These are phyloP conservation scores for Drosophila macrospina DNA, from an alignment of 2,888 invertebrate genomes.

Conservation along the genomic window DNA sequence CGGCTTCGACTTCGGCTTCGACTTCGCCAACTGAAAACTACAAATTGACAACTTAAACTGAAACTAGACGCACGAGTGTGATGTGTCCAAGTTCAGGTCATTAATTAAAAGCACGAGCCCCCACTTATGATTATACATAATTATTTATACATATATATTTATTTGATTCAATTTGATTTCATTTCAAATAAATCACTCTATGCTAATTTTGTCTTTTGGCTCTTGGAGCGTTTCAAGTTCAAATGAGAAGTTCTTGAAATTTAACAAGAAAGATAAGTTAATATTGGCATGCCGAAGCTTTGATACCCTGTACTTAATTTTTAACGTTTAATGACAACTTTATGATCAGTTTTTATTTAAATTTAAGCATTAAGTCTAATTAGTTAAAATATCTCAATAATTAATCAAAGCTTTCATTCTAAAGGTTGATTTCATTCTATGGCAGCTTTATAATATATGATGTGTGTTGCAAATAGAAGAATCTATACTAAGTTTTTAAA, in stretches of 20 bases:
- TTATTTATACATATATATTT: conserved; percentile 1
- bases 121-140: conserved; percentile 55
- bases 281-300: no score
- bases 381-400: neutral
- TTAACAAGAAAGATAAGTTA: no score
- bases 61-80: conserved; percentile 48
- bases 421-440: no score
- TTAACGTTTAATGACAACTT: no score
- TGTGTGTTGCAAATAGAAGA: no score
- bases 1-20: conserved; percentile 21
- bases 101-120: conserved; percentile 77
- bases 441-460: no score
- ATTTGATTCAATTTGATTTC: conserved; percentile 32
- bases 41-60: conserved; percentile 7
- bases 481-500: no score
- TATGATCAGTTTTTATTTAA: no score
- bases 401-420: neutral
- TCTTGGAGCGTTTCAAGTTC: conserved; percentile 38
- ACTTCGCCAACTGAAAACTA: conserved; percentile 41
- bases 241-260: neutral
- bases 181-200: conserved; percentile 14
- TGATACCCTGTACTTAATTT: no score
- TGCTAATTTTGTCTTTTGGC: neutral
- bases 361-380: no score
- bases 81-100: conserved; percentile 64